A percentile compares a stretch with the other conserved stretches of the same genome.
Conservation (phyloP, 2,113 vertebrate genomes). For the western clawed frog (Xenopus tropicalis) region DNA sequence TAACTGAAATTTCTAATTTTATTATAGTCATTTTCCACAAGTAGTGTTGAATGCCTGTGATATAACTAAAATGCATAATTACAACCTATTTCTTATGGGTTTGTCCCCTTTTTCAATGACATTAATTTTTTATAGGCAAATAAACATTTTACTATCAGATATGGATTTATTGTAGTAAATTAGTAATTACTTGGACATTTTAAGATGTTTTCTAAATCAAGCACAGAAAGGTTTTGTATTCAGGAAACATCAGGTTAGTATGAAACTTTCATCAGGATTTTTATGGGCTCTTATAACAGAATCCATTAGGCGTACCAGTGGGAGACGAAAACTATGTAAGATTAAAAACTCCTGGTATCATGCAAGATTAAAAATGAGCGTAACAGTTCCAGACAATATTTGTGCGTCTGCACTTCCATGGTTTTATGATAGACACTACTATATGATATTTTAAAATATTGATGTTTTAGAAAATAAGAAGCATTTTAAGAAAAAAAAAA, state of each 20-base stretch:
- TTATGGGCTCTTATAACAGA: neutral
- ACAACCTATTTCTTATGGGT: conserved; percentile 29
- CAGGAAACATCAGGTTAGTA: conserved; percentile 8
- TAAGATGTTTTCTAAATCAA: conserved; percentile 16
- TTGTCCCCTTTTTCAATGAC: conserved; percentile 37
- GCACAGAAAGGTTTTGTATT: neutral
- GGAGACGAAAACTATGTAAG: neutral
- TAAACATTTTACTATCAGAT: conserved; percentile 42
- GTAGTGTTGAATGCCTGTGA: neutral
- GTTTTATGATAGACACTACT: fast-evolving
- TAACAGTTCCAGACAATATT: neutral
- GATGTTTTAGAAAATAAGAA: no score
- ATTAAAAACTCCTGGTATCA: neutral
- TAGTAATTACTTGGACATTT: conserved; percentile 27
- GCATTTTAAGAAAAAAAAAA: no score
- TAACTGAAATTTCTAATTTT: conserved; percentile 34
- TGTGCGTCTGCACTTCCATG: neutral
- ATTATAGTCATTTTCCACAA: conserved; percentile 10
- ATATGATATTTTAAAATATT: no score
- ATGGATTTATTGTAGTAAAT: conserved; percentile 33
- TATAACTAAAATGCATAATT: conserved; percentile 32
- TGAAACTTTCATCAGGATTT: conserved; percentile 25
- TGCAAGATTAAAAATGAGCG: conserved; percentile 6
- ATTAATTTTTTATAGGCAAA: conserved; percentile 46
- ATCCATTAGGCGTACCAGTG: neutral